These are phyloP conservation scores for Psammodynastes pulverulentus DNA, from an alignment of 2,113 vertebrate species.

Conservation along the genomic window DNA sequence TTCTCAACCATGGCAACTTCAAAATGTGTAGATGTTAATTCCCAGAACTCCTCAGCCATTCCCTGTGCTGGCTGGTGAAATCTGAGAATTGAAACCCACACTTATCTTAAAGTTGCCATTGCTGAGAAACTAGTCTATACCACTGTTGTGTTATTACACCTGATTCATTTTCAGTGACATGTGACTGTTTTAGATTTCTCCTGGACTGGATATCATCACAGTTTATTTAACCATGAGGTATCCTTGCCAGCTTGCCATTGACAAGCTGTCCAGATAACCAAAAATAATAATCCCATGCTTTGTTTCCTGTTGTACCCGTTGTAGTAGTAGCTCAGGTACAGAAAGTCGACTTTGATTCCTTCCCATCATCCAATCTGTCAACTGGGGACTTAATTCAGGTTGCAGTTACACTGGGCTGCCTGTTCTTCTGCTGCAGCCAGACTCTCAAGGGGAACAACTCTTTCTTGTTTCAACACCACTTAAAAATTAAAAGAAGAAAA, in stretches of 20 bases:
- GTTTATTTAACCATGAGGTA: not conserved
- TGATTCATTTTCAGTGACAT: not conserved
- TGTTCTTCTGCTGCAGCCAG: not conserved
- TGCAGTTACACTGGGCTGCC: not conserved
- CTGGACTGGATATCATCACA: not conserved
- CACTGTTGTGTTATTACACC: not conserved
- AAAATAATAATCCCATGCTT: not conserved
- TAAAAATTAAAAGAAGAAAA: conserved; percentile 59
- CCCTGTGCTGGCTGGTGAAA: not conserved
- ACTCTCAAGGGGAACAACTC: not conserved
- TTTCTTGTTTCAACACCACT: conserved; percentile 32
- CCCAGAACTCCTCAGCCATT: not conserved
- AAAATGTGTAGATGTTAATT: not conserved
- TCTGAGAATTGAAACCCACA: not conserved
- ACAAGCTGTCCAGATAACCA: not conserved
- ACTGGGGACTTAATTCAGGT: not conserved
- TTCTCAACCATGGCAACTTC: not conserved
- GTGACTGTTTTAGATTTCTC: not conserved
- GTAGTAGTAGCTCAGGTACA: not conserved
- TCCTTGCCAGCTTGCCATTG: not conserved
- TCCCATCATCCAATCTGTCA: not conserved
- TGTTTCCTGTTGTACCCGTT: not conserved
- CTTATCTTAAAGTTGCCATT: not conserved
- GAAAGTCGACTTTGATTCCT: not conserved
- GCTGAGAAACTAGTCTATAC: not conserved